These are phyloP conservation scores for Phenganax marumi DNA, from an alignment of 92 coral and sea anemone species.

Conservation along the genomic window DNA sequence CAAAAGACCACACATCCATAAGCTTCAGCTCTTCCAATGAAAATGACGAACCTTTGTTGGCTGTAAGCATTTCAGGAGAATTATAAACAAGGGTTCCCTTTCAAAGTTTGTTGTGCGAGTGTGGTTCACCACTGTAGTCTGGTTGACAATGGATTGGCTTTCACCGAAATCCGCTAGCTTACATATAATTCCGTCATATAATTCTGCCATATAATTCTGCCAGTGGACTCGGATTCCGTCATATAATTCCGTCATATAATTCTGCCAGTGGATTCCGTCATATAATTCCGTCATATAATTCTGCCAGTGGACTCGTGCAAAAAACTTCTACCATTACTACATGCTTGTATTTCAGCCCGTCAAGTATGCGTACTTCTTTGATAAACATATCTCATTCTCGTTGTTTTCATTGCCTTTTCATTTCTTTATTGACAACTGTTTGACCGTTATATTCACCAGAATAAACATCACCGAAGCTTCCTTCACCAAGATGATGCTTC, in stretches of 20 bases:
- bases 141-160: background rate
- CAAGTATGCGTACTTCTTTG: slow-evolving; percentile 49
- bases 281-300: too few relatives aligned
- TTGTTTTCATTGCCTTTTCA: background rate
- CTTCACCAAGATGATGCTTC: background rate
- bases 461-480: slow-evolving; percentile 14
- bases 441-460: background rate
- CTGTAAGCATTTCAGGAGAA: background rate
- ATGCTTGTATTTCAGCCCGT: slow-evolving; percentile 31
- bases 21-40: slow-evolving; percentile 18
- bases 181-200: background rate
- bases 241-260: too few relatives aligned
- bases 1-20: slow-evolving; percentile 6
- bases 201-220: too few relatives aligned
- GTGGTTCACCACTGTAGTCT: background rate
- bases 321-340: slow-evolving; percentile 27
- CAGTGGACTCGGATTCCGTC: too few relatives aligned
- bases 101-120: background rate
- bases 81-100: background rate
- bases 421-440: background rate
- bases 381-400: background rate
- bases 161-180: background rate
- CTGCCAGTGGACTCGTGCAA: slow-evolving; percentile 41
- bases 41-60: background rate
- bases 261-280: too few relatives aligned